These are phyloP conservation scores for Erinaceus europaeus DNA, from an alignment of 2,113 vertebrate species.

Conservation along the genomic window DNA sequence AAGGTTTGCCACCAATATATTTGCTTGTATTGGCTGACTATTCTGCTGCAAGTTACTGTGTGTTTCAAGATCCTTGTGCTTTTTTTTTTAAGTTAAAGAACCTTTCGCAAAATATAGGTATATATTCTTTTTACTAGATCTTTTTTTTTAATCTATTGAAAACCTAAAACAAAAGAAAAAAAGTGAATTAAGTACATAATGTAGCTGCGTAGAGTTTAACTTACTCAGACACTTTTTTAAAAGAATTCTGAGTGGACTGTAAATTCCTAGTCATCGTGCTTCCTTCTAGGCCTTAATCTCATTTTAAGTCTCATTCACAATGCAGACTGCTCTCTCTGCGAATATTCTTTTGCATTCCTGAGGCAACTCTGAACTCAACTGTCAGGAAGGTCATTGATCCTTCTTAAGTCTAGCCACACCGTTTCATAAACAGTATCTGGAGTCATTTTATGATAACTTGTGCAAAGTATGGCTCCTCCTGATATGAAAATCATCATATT, in stretches of 20 bases:
- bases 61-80: background rate
- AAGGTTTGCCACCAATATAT: background rate
- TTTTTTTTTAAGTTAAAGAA: constrained; percentile 4
- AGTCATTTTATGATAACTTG: constrained; percentile 3
- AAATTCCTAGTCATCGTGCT: constrained; percentile 26
- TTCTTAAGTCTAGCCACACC: constrained; percentile 3
- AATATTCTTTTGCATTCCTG: constrained; percentile 66
- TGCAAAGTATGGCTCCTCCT: constrained; percentile 22
- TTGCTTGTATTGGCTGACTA: constrained; percentile 4
- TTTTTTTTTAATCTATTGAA: background rate
- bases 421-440: constrained; percentile 59
- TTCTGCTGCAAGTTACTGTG: background rate
- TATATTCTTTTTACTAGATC: background rate
- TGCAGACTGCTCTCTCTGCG: constrained; percentile 16
- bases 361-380: constrained; percentile 40
- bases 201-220: background rate
- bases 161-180: background rate
- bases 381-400: constrained; percentile 31
- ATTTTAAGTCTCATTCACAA: constrained; percentile 23
- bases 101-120: background rate
- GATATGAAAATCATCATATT: constrained; percentile 16
- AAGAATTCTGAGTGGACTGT: constrained; percentile 35
- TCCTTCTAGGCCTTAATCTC: constrained; percentile 38
- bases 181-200: background rate
- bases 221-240: background rate